Evolutionary conservation across 2,888 invertebrate genomes (phyloP).

Genomic region (Drosophila phalerata): DNA sequence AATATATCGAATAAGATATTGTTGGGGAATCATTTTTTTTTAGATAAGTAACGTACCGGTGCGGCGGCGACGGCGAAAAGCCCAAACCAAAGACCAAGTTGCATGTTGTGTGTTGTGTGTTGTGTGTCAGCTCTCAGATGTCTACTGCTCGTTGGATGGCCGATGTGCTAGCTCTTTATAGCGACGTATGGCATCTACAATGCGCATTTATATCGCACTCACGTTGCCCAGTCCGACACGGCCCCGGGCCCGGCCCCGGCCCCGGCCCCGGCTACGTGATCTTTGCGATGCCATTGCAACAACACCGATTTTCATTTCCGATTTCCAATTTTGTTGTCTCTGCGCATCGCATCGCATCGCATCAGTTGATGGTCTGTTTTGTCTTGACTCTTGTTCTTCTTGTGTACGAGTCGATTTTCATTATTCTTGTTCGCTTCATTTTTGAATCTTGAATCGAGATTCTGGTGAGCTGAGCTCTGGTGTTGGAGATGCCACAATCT

Average conservation of each 20-base stretch:
- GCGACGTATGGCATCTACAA: constrained; percentile 49
- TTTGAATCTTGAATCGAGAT: not conserved
- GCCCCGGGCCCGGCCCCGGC: constrained; percentile 46
- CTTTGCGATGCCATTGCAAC: constrained; percentile 54
- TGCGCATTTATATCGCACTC: constrained; percentile 57
- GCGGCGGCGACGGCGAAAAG: constrained; percentile 80
- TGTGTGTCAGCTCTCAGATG: constrained; percentile 49
- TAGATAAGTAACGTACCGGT: constrained; percentile 77
- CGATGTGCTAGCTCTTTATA: constrained; percentile 68
- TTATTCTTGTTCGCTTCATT: constrained; percentile 26
- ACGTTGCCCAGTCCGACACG: constrained; percentile 49
- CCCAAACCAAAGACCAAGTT: constrained; percentile 79
- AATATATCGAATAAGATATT: not conserved
- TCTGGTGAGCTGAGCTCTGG: not conserved
- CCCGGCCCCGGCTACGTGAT: constrained; percentile 68
- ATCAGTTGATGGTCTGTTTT: constrained; percentile 19
- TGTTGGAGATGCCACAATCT: not conserved
- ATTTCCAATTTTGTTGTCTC: constrained; percentile 66
- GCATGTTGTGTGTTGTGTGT: constrained; percentile 70
- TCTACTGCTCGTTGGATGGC: constrained; percentile 63
- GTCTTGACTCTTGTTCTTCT: constrained; percentile 32
- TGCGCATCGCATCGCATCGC: constrained; percentile 31
- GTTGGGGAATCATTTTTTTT: not conserved
- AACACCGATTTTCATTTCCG: constrained; percentile 71
- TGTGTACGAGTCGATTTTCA: constrained; percentile 8